phyloP scores from a whole-genome alignment of 92 coral and sea anemone genomes.

The Ricordea florida region DNA sequence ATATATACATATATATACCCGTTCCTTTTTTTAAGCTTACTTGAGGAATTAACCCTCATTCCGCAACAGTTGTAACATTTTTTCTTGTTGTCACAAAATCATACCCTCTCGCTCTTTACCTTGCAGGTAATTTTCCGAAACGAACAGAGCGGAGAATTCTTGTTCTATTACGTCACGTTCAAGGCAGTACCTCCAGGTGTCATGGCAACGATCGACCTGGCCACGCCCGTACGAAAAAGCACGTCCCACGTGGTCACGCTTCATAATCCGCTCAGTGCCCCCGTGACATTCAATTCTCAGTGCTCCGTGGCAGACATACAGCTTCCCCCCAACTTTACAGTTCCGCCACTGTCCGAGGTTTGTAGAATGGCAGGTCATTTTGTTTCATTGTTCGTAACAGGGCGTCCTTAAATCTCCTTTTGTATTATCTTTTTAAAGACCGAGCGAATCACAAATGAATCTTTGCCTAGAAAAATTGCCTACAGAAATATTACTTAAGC shows the following conservation, averaged over 20 bases:
- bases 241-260: conserved; percentile 93
- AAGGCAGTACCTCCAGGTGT: conserved; percentile 96
- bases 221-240: conserved; percentile 95
- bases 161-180: conserved; percentile 94
- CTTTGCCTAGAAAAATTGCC: background rate
- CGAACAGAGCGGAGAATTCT: conserved; percentile 81
- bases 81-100: background rate
- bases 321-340: conserved; percentile 93
- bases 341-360: conserved; percentile 95
- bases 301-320: conserved; percentile 87
- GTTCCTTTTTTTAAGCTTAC: background rate
- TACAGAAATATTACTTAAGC: background rate
- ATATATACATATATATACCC: background rate
- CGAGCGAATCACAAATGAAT: background rate
- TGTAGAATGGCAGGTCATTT: background rate
- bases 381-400: background rate
- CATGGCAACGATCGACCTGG: conserved; percentile 87
- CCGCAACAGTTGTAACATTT: background rate
- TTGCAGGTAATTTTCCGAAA: conserved; percentile 88
- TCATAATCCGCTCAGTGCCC: conserved; percentile 89
- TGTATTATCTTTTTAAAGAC: too few relatives aligned
- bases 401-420: too few relatives aligned
- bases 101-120: background rate
- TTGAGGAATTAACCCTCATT: background rate
- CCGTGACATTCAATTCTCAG: conserved; percentile 90